These are phyloP conservation scores for Brachyopa scutellaris DNA, from an alignment of 2,888 invertebrate species.

Conservation along the genomic window DNA sequence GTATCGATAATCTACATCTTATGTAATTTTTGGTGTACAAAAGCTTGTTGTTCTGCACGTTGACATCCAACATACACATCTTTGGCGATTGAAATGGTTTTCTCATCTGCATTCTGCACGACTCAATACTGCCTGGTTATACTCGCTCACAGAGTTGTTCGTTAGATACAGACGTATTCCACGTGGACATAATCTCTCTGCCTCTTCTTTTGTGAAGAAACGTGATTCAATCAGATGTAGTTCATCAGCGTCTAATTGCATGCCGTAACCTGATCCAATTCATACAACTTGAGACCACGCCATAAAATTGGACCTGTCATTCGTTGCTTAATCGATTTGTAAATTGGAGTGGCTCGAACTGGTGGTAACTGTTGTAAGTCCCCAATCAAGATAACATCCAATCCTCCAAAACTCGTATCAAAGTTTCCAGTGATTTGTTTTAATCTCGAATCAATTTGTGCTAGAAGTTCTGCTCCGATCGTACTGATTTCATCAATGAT, in stretches of 20 bases:
- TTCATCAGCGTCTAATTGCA: conserved; percentile 63
- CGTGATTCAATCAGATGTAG: conserved; percentile 68
- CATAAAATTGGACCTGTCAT: conserved; percentile 74
- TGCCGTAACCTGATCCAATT: conserved; percentile 71
- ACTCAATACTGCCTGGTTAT: conserved; percentile 69
- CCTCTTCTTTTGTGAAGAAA: conserved; percentile 73
- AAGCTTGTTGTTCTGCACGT: conserved; percentile 46
- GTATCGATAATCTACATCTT: conserved; percentile 74
- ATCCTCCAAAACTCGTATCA: conserved; percentile 76
- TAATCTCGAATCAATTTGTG: conserved; percentile 75
- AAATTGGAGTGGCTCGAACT: conserved; percentile 76
- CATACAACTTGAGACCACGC: conserved; percentile 75
- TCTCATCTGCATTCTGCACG: conserved; percentile 67
- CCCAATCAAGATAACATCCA: conserved; percentile 78
- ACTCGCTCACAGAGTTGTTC: conserved; percentile 48
- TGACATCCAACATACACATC: conserved; percentile 50
- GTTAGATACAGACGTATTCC: conserved; percentile 73
- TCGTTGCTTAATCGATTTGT: conserved; percentile 72
- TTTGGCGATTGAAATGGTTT: conserved; percentile 48
- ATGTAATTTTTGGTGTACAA: conserved; percentile 61
- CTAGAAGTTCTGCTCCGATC: conserved; percentile 76
- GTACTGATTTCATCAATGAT: conserved; percentile 79
- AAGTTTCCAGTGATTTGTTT: conserved; percentile 77
- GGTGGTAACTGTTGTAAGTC: conserved; percentile 79
- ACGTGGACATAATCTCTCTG: conserved; percentile 68